Percentiles rank a stretch among this genome's conserved stretches.
These are phyloP conservation scores for Agelastica alni DNA, from an alignment of 2,888 invertebrate species.

Conservation along the genomic window DNA sequence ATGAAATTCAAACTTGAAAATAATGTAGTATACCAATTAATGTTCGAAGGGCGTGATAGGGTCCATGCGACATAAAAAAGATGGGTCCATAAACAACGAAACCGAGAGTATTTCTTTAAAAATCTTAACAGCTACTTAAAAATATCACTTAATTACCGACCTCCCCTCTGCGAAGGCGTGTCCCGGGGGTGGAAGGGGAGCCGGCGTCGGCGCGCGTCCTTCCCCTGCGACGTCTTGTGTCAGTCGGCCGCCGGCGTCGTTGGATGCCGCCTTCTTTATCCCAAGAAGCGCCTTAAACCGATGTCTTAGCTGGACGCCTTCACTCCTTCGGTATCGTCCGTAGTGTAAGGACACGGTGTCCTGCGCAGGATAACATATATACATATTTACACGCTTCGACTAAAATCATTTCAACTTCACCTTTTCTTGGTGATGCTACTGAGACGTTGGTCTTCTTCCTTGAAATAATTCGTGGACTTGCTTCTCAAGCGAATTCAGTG, in stretches of 20 bases:
- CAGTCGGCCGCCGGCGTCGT: constrained; percentile 58
- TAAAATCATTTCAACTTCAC: constrained; percentile 29
- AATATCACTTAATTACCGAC: constrained; percentile 55
- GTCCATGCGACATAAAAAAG: constrained; percentile 19
- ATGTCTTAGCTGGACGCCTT: constrained; percentile 56
- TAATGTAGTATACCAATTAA: no score
- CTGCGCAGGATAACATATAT: constrained; percentile 35
- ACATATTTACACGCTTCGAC: no score
- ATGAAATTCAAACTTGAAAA: no score
- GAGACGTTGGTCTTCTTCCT: neutral
- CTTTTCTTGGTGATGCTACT: neutral
- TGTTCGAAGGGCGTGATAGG: no score
- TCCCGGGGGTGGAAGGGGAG: constrained; percentile 44
- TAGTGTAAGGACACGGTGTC: constrained; percentile 53
- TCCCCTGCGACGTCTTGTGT: constrained; percentile 56
- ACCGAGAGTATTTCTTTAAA: constrained; percentile 52
- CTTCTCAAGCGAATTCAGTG: neutral
- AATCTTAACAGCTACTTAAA: constrained; percentile 58
- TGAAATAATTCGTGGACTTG: neutral
- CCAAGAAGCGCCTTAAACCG: constrained; percentile 55
- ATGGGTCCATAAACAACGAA: constrained; percentile 35
- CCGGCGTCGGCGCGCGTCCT: constrained; percentile 52
- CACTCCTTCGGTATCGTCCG: constrained; percentile 57
- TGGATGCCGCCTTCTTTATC: constrained; percentile 55
- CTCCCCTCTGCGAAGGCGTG: constrained; percentile 55